These are phyloP conservation scores for Diarsia dahlii DNA, from an alignment of 2,888 invertebrate species.

Conservation along the genomic window DNA sequence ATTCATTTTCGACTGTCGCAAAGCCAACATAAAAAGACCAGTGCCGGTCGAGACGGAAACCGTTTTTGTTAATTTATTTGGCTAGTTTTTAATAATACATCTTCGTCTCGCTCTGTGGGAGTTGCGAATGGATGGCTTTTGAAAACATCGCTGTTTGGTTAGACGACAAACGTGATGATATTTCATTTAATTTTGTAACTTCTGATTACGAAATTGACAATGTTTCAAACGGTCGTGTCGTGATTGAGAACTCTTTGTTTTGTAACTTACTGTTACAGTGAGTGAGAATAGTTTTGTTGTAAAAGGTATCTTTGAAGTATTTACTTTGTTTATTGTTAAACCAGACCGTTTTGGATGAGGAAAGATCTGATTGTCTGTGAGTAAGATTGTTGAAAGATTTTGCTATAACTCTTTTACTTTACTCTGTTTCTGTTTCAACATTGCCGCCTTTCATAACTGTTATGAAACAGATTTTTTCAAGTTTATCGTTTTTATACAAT, in stretches of 20 bases:
- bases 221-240: slow-evolving; percentile 34
- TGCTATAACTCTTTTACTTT: background rate
- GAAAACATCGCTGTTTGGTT: slow-evolving; percentile 52
- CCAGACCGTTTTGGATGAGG: slow-evolving; percentile 19
- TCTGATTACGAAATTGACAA: slow-evolving; percentile 48
- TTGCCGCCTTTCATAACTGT: background rate
- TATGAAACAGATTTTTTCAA: slow-evolving; percentile 5
- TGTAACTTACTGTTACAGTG: slow-evolving; percentile 33
- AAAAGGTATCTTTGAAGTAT: slow-evolving; percentile 28
- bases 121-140: slow-evolving; percentile 51
- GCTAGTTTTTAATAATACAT: slow-evolving; percentile 68
- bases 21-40: slow-evolving; percentile 41
- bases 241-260: slow-evolving; percentile 51
- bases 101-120: slow-evolving; percentile 69
- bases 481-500: slow-evolving; percentile 38
- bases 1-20: slow-evolving; percentile 37
- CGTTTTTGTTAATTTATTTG: slow-evolving; percentile 71
- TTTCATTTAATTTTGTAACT: slow-evolving; percentile 51
- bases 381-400: slow-evolving; percentile 5
- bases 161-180: slow-evolving; percentile 50
- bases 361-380: slow-evolving; percentile 24
- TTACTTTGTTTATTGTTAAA: slow-evolving; percentile 40
- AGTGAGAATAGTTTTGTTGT: slow-evolving; percentile 38
- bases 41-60: slow-evolving; percentile 64
- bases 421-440: slow-evolving; percentile 1